phyloP scores from a whole-genome alignment of 2,888 invertebrate genomes.

The Auanema freiburgensis region DNA sequence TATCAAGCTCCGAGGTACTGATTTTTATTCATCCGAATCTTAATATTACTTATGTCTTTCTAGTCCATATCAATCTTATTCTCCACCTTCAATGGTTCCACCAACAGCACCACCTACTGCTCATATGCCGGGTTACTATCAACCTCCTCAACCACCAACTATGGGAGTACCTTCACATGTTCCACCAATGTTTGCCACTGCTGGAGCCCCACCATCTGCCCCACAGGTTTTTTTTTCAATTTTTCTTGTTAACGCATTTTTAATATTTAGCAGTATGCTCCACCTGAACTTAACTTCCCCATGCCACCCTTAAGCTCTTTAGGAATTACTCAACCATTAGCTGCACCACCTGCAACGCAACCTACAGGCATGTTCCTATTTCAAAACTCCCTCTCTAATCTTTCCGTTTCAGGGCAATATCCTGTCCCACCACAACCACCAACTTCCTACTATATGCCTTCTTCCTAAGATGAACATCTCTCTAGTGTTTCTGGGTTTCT shows the following conservation, averaged over 20 bases:
- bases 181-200: constrained; percentile 29
- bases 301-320: constrained; percentile 63
- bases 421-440: too few relatives aligned
- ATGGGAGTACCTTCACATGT: constrained; percentile 31
- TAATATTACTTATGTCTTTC: neutral
- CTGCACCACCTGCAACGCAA: constrained; percentile 43
- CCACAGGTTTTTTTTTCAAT: constrained; percentile 4
- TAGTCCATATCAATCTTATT: too few relatives aligned
- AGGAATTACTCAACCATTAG: constrained; percentile 55
- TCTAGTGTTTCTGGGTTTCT: too few relatives aligned
- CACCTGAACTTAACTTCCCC: constrained; percentile 55
- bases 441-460: too few relatives aligned
- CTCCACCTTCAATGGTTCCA: neutral
- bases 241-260: neutral
- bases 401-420: neutral
- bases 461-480: too few relatives aligned
- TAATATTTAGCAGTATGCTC: constrained; percentile 23
- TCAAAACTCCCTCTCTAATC: neutral
- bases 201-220: constrained; percentile 20
- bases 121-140: constrained; percentile 8
- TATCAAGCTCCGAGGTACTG: neutral
- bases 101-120: constrained; percentile 6
- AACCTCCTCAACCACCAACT: constrained; percentile 19
- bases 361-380: neutral
- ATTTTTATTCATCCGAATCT: neutral